Evolutionary conservation across 1,140 invertebrate genomes (phyloP), one percentile per base, ranked within the genome.

Genomic region (Trialeurodes vaporariorum): DNA sequence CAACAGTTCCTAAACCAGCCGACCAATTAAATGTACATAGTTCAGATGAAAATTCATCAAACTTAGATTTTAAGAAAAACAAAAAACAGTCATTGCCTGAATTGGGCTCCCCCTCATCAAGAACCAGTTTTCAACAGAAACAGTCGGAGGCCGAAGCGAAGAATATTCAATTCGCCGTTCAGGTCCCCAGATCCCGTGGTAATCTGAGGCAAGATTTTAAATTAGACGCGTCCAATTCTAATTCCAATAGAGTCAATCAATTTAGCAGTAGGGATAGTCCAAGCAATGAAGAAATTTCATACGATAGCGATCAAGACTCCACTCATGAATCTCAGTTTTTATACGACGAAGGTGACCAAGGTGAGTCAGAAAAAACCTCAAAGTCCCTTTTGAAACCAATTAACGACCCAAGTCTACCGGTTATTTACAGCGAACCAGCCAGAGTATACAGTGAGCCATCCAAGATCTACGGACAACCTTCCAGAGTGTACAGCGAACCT

Each of bases 401-500:
- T 5, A 49, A 17, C 34, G 34, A 49, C 5, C 34, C 34, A 17
- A 49, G 17, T 17, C 34, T 49, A 9, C 34, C 34, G 5, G 17
- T 49, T 17, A 79, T 84, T 61, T 88, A 87, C 71, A 70, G 69
- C 27, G 68, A 75, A 25, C 81, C 82, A 0, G 79, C 81, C 11
- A 84, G 83, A 67, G 79, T 84, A 59, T 88, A 87, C 71, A 70
- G 69, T 25, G 68, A 75, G 63, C 69, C 72, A 1, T 71, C 77
- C 0, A 77, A 77, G 61, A 76, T 85, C 0, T 88, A 88, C 68
- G 80, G 81, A 0, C 83, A 87, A 69, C 85, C 86, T 0, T 79
- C 85, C 0, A 85, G 86, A 73, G 77, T 87, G 61, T 89, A 88
- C 69, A 80, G 83, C 1, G 83, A 85, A 25, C 81, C 82, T 0